Evolutionary conservation across 2,113 vertebrate genomes (phyloP).

Genomic region (Onychostoma macrolepis): DNA sequence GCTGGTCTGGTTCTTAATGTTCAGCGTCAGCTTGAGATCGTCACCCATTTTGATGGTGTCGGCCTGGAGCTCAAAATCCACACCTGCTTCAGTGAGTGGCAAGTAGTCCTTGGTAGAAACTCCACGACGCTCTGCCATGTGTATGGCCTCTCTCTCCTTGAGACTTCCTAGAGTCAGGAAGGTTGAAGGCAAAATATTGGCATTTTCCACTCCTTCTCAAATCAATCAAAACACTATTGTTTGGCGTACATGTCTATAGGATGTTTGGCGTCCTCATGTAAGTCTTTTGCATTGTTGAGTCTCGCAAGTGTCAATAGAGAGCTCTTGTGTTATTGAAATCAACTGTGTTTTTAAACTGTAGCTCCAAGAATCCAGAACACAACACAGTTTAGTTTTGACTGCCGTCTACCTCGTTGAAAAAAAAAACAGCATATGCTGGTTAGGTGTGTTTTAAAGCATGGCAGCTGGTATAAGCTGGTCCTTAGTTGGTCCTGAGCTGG

Average conservation of each 20-base stretch:
- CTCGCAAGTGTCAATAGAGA: background rate
- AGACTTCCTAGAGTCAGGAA: slow-evolving; percentile 70
- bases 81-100: slow-evolving; percentile 16
- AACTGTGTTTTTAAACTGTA: background rate
- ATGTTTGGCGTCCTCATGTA: background rate
- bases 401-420: background rate
- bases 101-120: slow-evolving; percentile 61
- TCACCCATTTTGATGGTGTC: slow-evolving; percentile 71
- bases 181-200: background rate
- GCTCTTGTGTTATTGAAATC: background rate
- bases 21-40: slow-evolving; percentile 78
- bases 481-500: too few species aligned
- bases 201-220: background rate
- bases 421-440: too few species aligned
- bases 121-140: slow-evolving; percentile 78
- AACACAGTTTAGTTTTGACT: background rate
- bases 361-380: background rate
- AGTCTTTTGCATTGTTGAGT: background rate
- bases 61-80: slow-evolving; percentile 72
- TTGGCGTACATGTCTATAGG: background rate
- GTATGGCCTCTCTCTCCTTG: slow-evolving; percentile 73
- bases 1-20: slow-evolving; percentile 74
- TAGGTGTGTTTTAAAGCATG: too few species aligned
- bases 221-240: background rate
- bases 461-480: too few species aligned